phyloP scores from a whole-genome alignment of 1,140 invertebrate species.

The Lordiphosa stackelbergi region DNA sequence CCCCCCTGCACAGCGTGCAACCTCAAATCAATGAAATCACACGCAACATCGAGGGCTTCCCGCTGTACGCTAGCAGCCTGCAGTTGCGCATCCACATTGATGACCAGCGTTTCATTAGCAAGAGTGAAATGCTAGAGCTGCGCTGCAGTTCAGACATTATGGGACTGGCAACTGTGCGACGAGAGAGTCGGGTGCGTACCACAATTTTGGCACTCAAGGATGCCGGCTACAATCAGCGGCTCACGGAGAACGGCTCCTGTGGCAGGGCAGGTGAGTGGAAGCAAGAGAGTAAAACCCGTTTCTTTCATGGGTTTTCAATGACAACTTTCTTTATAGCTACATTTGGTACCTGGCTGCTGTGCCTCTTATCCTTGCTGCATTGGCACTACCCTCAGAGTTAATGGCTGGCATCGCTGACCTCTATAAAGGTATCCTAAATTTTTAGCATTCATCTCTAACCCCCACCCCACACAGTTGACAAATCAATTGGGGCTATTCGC shows the following conservation, averaged over 20 bases:
- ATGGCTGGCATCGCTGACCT: constrained; percentile 29
- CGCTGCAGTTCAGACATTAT: constrained; percentile 69
- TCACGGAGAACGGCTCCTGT: constrained; percentile 56
- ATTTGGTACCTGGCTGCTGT: constrained; percentile 46
- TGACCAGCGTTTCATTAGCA: constrained; percentile 68
- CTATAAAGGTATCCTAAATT: constrained; percentile 9
- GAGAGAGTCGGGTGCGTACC: constrained; percentile 49
- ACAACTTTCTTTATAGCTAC: constrained; percentile 21
- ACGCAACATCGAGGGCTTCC: constrained; percentile 61
- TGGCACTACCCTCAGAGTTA: constrained; percentile 59
- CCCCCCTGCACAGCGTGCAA: constrained; percentile 50
- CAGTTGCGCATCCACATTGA: constrained; percentile 68
- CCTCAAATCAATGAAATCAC: constrained; percentile 74
- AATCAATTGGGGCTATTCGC: constrained; percentile 20
- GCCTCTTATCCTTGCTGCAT: constrained; percentile 41
- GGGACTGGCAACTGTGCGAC: constrained; percentile 40
- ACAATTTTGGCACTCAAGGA: constrained; percentile 67
- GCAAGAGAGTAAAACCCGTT: neutral
- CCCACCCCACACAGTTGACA: constrained; percentile 16
- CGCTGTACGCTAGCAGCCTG: constrained; percentile 64
- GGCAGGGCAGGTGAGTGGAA: constrained; percentile 42
- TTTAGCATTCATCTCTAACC: neutral
- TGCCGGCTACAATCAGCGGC: constrained; percentile 63
- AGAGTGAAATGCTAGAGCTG: constrained; percentile 67
- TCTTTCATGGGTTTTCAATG: neutral